Conservation (phyloP, 2,888 invertebrate species). For the Agrenia bidenticulata region DNA sequence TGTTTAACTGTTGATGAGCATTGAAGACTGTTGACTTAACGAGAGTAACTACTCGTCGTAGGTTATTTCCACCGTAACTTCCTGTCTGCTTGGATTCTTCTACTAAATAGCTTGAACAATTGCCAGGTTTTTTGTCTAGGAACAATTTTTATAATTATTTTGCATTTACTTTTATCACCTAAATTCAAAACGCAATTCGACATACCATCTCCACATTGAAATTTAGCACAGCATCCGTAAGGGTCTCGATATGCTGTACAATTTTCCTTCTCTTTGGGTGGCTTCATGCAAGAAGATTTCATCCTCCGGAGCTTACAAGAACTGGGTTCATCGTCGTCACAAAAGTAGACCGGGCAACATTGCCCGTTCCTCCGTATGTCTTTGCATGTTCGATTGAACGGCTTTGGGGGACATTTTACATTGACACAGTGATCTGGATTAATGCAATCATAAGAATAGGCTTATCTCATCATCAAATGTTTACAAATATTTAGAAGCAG, state of each 20-base stretch:
- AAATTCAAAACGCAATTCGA: no score
- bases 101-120: no score
- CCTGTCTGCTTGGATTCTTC: no score
- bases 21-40: no score
- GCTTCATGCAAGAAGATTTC: conserved; percentile 12
- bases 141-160: no score
- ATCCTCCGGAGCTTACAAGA: conserved; percentile 23
- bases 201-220: conserved; percentile 26
- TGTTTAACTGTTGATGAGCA: background rate
- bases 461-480: no score
- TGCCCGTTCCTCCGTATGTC: conserved; percentile 15
- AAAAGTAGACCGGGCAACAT: conserved; percentile 33
- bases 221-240: conserved; percentile 33
- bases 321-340: conserved; percentile 21
- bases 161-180: no score
- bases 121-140: conserved; percentile 18
- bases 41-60: no score
- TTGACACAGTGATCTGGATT: conserved; percentile 17
- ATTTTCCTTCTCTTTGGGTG: conserved; percentile 21
- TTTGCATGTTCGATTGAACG: conserved; percentile 28
- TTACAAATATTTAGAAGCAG: no score
- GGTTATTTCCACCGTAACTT: no score
- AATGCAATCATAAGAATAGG: background rate
- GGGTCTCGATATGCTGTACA: conserved; percentile 27
- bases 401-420: conserved; percentile 23